A percentile compares a stretch with the other conserved stretches of the same genome.
Conservation (phyloP, 2,888 invertebrate genomes). For the Drosophila paracracens region DNA sequence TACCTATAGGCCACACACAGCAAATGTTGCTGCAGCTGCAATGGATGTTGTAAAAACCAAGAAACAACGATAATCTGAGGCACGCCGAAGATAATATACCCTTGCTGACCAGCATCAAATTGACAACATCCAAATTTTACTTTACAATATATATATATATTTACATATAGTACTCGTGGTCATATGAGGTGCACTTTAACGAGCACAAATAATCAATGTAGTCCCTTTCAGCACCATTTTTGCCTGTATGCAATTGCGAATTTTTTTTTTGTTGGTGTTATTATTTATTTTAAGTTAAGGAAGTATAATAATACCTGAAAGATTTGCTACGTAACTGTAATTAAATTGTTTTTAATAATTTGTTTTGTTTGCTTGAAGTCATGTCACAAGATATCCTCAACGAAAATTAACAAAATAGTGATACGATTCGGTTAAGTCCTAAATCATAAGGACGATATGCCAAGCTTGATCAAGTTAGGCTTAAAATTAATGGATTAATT, state of each 20-base stretch:
- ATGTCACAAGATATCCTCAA: not conserved
- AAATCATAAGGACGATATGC: not conserved
- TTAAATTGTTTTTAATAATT: not conserved
- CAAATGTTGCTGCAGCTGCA: slow-evolving; percentile 30
- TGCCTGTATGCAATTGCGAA: not conserved
- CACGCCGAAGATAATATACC: not conserved
- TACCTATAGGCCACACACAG: slow-evolving; percentile 10
- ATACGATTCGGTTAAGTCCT: not conserved
- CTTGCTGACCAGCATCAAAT: not conserved
- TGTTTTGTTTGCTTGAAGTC: not conserved
- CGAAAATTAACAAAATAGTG: not conserved
- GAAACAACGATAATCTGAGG: not conserved
- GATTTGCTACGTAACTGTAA: not conserved
- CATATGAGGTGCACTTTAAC: not conserved
- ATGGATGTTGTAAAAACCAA: not conserved
- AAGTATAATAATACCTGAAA: not conserved
- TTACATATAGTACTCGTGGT: not conserved
- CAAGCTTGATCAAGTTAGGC: not conserved
- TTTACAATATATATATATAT: not conserved
- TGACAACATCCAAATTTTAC: not conserved
- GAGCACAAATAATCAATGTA: not conserved
- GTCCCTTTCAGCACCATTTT: no score
- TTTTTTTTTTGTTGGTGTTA: not conserved
- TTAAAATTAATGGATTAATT: not conserved
- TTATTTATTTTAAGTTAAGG: not conserved